Conservation (phyloP, 1,140 invertebrate species). For the Maconellicoccus hirsutus region DNA sequence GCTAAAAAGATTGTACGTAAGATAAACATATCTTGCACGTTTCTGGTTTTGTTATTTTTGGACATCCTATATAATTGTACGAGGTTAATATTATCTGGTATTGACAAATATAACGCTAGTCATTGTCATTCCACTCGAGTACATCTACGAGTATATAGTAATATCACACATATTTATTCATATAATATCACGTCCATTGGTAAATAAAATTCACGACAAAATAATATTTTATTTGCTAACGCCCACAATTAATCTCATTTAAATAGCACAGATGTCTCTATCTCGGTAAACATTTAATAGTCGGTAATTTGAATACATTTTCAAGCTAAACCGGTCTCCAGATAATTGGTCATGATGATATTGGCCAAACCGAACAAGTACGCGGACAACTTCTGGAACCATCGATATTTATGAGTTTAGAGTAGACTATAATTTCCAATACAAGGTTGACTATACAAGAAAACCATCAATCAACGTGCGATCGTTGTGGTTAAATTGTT, state of each 20-base stretch:
- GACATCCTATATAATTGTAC: too few species aligned
- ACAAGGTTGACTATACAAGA: neutral
- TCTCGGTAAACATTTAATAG: neutral
- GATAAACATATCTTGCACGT: too few species aligned
- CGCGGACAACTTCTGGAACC: neutral
- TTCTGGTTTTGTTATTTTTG: too few species aligned
- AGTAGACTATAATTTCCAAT: neutral
- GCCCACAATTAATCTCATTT: conserved; percentile 3
- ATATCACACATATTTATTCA: too few species aligned
- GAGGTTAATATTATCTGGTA: too few species aligned
- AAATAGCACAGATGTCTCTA: conserved; percentile 4
- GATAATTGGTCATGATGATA: neutral
- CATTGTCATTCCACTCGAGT: too few species aligned
- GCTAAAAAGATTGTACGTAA: neutral
- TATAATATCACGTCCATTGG: too few species aligned
- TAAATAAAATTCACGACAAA: neutral
- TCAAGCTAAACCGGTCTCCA: neutral
- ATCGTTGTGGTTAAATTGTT: neutral
- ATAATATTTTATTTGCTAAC: neutral
- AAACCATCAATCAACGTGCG: neutral
- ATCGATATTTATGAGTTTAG: neutral
- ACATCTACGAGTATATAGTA: too few species aligned
- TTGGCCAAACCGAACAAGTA: neutral
- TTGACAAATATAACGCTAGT: too few species aligned
- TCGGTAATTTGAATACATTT: neutral